These are phyloP conservation scores for Oedothorax gibbosus DNA, from an alignment of 1,140 invertebrate species.

Conservation along the genomic window DNA sequence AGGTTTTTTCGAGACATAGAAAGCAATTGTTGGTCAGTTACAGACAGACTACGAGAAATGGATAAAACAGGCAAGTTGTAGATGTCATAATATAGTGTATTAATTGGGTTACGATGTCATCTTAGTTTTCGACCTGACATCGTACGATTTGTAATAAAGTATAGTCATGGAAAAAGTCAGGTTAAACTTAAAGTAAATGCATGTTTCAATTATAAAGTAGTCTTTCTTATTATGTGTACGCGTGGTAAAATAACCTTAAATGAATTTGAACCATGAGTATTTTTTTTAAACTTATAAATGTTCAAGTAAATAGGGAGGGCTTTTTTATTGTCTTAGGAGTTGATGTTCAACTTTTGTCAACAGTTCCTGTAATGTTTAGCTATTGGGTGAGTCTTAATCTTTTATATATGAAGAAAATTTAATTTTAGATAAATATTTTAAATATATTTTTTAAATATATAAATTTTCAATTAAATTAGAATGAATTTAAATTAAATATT, in stretches of 20 bases:
- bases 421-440: background rate
- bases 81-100: background rate
- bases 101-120: too few species aligned
- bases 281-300: too few species aligned
- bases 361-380: constrained; percentile 77
- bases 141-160: too few species aligned
- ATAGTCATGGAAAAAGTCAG: too few species aligned
- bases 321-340: constrained; percentile 67
- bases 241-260: too few species aligned
- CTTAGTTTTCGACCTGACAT: too few species aligned
- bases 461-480: background rate
- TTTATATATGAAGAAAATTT: background rate
- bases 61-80: constrained; percentile 68
- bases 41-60: constrained; percentile 70
- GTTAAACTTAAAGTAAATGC: too few species aligned
- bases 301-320: background rate
- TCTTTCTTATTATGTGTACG: too few species aligned
- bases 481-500: background rate
- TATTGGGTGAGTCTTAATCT: constrained; percentile 72
- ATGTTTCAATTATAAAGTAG: too few species aligned
- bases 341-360: constrained; percentile 74
- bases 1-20: constrained; percentile 73
- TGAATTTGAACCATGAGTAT: too few species aligned
- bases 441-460: background rate
- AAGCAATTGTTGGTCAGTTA: constrained; percentile 73